Conservation (phyloP, 2,113 vertebrate species). For the Nestor notabilis region DNA sequence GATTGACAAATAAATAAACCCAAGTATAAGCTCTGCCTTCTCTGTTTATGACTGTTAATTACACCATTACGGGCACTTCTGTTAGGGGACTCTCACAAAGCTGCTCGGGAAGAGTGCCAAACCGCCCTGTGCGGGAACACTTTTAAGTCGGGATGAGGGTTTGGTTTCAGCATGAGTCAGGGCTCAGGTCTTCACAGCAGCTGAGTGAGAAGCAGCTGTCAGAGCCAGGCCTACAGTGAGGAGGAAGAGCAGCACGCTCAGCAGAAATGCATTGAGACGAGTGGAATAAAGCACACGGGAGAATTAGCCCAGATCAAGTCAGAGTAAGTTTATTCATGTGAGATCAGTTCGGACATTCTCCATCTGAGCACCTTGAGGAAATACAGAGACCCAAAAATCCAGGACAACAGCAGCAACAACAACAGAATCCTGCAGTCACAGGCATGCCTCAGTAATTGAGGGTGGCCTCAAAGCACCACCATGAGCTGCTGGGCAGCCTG, state of each 20-base stretch:
- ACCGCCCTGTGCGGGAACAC: not conserved
- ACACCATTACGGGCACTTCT: not conserved
- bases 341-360: not conserved
- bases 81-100: not conserved
- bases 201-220: not conserved
- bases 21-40: not conserved
- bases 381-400: not conserved
- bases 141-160: not conserved
- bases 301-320: not conserved
- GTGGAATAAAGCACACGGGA: not conserved
- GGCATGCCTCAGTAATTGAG: not conserved
- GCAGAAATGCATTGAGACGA: rapidly evolving
- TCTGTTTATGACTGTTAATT: not conserved
- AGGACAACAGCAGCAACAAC: not conserved
- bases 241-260: not conserved
- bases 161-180: not conserved
- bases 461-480: not conserved
- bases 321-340: constrained; percentile 42
- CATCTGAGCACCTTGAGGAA: not conserved
- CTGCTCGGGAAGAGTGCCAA: not conserved
- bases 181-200: not conserved
- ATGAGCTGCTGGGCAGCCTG: not conserved
- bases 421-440: not conserved
- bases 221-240: not conserved
- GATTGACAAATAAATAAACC: not conserved